Evolutionary conservation across 2,797 vertebrate genomes (phyloP).

Genomic region (Rhincodon typus): DNA sequence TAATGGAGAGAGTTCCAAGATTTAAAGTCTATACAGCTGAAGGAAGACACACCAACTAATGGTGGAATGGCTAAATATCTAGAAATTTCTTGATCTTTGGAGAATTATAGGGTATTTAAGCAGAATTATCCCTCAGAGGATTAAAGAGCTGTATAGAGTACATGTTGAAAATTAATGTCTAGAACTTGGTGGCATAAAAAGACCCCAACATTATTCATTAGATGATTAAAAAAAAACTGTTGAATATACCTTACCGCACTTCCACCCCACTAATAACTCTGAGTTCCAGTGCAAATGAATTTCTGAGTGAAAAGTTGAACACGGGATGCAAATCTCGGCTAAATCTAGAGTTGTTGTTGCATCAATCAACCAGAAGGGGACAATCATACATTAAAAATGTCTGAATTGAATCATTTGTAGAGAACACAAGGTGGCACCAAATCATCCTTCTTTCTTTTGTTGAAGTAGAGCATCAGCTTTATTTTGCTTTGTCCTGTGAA

Average conservation of each 20-base stretch:
- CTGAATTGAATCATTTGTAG: background rate
- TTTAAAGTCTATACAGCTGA: background rate
- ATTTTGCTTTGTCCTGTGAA: background rate
- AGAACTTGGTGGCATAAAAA: background rate
- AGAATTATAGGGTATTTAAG: background rate
- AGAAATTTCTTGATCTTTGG: background rate
- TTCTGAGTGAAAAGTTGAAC: no score
- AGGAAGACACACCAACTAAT: background rate
- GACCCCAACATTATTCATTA: no score
- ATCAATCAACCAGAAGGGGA: background rate
- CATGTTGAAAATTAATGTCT: background rate
- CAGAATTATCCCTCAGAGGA: background rate
- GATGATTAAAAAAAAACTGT: no score
- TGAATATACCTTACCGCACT: background rate
- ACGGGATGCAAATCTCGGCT: background rate
- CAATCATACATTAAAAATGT: background rate
- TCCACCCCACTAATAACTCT: background rate
- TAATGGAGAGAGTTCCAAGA: background rate
- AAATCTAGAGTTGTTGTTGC: background rate
- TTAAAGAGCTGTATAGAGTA: background rate
- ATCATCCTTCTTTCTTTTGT: background rate
- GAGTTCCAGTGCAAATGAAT: background rate
- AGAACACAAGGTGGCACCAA: conserved; percentile 16
- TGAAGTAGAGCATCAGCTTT: no score
- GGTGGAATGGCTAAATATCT: background rate